A percentile compares a stretch with the other conserved stretches of the same genome.
Conservation (phyloP, 2,888 invertebrate species). For the Lutraria lutraria region DNA sequence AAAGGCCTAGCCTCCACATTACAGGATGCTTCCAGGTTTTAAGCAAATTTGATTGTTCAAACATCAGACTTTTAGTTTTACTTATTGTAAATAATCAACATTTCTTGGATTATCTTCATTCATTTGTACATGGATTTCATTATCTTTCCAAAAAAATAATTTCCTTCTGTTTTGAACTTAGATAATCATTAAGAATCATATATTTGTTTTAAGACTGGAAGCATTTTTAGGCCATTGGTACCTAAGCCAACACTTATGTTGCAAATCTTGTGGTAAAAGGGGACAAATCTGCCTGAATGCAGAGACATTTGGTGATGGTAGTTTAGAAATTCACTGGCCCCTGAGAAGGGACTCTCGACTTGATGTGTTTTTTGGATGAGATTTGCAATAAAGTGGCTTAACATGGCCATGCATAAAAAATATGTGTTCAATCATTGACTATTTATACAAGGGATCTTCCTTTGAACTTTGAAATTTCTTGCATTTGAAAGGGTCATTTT, state of each 20-base stretch:
- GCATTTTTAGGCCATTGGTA: slow-evolving; percentile 1
- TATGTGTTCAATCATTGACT: slow-evolving; percentile 66
- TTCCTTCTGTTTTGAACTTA: background rate
- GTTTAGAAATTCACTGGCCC: slow-evolving; percentile 22
- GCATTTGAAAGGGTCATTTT: slow-evolving; percentile 58
- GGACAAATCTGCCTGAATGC: slow-evolving; percentile 18
- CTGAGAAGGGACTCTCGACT: background rate
- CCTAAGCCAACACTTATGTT: background rate
- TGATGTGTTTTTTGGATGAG: slow-evolving; percentile 19
- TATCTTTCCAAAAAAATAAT: background rate
- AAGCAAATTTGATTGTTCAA: background rate
- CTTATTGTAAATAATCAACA: background rate
- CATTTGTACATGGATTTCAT: background rate
- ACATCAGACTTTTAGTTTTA: background rate
- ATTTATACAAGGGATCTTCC: slow-evolving; percentile 40
- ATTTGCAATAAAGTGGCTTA: slow-evolving; percentile 3
- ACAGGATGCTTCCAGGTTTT: slow-evolving; percentile 36
- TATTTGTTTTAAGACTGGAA: slow-evolving; percentile 9
- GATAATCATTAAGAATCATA: background rate
- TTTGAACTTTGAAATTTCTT: slow-evolving; percentile 40
- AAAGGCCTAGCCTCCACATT: slow-evolving; percentile 58
- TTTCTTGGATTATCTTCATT: background rate
- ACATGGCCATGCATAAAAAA: slow-evolving; percentile 48
- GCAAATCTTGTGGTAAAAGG: slow-evolving; percentile 17
- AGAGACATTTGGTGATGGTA: slow-evolving; percentile 1